A percentile compares a stretch with the other conserved stretches of the same genome.
Evolutionary conservation across 1,140 invertebrate species (phyloP).

Genomic region (Drosophila tristis): DNA sequence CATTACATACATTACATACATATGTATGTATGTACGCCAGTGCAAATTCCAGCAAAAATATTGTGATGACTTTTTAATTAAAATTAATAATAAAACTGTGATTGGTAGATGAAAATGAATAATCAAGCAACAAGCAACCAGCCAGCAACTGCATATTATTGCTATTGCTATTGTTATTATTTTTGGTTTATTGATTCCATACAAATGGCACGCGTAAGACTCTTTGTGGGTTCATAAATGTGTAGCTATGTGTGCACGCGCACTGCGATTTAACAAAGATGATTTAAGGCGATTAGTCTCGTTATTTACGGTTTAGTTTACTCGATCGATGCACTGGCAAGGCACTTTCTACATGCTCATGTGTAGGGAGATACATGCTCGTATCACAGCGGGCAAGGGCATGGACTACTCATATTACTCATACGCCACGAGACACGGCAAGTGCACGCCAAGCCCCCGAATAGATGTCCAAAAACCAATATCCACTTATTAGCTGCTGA

Average conservation of each 20-base stretch:
- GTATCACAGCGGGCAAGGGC: too few relatives aligned
- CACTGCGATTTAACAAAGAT: slow-evolving; percentile 19
- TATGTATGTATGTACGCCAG: neutral
- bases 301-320: slow-evolving; percentile 15
- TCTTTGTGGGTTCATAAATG: too few relatives aligned
- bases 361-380: too few relatives aligned
- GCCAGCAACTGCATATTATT: neutral
- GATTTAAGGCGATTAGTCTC: neutral
- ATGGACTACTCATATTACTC: slow-evolving; percentile 47
- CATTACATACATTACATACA: neutral
- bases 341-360: neutral
- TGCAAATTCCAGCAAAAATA: slow-evolving; percentile 55
- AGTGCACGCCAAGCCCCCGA: neutral
- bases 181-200: slow-evolving; percentile 30
- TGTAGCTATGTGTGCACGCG: too few relatives aligned
- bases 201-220: slow-evolving; percentile 19
- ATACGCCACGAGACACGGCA: slow-evolving; percentile 44
- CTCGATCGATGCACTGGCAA: slow-evolving; percentile 25
- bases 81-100: slow-evolving; percentile 63
- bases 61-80: slow-evolving; percentile 80
- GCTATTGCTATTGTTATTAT: neutral
- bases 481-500: slow-evolving; percentile 52
- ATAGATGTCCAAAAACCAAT: slow-evolving; percentile 30
- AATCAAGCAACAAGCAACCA: neutral
- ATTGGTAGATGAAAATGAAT: slow-evolving; percentile 22